Evolutionary conservation across 1,140 invertebrate species (phyloP).

Genomic region (Gryllus bimaculatus): DNA sequence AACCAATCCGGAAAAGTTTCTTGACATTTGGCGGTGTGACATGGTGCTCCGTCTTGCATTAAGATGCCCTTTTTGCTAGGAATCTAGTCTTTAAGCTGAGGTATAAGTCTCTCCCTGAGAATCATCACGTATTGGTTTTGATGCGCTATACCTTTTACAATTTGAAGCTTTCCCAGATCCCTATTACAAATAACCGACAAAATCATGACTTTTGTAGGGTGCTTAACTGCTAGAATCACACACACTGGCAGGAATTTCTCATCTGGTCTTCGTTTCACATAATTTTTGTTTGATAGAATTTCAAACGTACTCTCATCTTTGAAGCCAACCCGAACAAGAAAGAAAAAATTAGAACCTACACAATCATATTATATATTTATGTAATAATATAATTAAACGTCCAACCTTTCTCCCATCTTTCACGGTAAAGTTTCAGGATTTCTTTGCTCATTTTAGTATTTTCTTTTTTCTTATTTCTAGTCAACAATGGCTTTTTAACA

Average conservation of each 20-base stretch:
- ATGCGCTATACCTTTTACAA: background rate
- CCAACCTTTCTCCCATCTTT: background rate
- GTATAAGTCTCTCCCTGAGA: background rate
- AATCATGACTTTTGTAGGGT: background rate
- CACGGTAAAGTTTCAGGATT: background rate
- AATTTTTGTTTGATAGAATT: conserved; percentile 5
- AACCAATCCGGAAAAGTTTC: background rate
- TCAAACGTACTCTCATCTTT: background rate
- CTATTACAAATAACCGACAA: background rate
- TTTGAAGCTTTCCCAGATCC: background rate
- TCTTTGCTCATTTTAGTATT: background rate
- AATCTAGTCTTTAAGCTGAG: background rate
- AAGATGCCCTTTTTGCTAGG: background rate
- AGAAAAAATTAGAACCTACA: background rate
- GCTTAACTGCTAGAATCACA: background rate
- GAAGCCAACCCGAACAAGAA: background rate
- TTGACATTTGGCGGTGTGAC: background rate
- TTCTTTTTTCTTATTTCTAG: background rate
- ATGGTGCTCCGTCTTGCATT: background rate
- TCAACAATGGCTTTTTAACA: background rate
- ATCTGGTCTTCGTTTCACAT: background rate
- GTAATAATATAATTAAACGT: background rate
- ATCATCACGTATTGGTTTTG: background rate
- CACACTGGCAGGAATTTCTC: background rate
- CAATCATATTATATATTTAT: background rate